phyloP scores from a whole-genome alignment of 2,113 vertebrate species.

The Grantiella picta region DNA sequence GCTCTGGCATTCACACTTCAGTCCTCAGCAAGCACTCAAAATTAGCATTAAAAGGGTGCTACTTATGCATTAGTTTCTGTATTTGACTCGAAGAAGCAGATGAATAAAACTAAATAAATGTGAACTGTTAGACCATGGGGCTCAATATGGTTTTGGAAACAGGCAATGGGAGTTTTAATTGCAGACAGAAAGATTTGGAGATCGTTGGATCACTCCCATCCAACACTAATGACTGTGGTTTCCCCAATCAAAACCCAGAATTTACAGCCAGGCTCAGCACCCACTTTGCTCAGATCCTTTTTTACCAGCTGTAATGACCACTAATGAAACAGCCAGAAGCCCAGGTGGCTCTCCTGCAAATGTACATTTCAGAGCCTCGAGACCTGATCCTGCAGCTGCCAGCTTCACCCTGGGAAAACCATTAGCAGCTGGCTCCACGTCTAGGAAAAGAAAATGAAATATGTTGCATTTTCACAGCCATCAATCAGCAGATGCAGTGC shows the following conservation, averaged over 20 bases:
- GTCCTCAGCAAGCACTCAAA: not conserved
- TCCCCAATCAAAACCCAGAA: not conserved
- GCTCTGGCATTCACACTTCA: not conserved
- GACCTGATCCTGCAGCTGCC: constrained; percentile 45
- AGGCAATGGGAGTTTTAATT: not conserved
- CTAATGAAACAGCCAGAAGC: not conserved
- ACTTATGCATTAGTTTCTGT: not conserved
- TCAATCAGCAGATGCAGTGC: constrained; percentile 38
- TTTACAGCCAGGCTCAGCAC: not conserved
- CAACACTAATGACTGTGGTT: not conserved
- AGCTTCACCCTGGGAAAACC: constrained; percentile 30
- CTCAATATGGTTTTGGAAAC: not conserved
- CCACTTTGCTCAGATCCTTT: not conserved
- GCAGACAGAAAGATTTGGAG: not conserved
- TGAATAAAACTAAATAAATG: not conserved
- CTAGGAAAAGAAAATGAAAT: constrained; percentile 43
- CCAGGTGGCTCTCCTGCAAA: constrained; percentile 8
- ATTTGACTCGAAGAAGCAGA: not conserved
- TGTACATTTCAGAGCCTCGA: not conserved
- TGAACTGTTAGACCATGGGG: not conserved
- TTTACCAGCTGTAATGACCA: not conserved
- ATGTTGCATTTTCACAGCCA: constrained; percentile 48
- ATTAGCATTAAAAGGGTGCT: not conserved
- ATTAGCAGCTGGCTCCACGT: constrained; percentile 42
- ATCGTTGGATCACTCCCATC: not conserved